Base-by-base conservation (phyloP, 2,113 vertebrate species). In the Clupea harengus region DNA sequence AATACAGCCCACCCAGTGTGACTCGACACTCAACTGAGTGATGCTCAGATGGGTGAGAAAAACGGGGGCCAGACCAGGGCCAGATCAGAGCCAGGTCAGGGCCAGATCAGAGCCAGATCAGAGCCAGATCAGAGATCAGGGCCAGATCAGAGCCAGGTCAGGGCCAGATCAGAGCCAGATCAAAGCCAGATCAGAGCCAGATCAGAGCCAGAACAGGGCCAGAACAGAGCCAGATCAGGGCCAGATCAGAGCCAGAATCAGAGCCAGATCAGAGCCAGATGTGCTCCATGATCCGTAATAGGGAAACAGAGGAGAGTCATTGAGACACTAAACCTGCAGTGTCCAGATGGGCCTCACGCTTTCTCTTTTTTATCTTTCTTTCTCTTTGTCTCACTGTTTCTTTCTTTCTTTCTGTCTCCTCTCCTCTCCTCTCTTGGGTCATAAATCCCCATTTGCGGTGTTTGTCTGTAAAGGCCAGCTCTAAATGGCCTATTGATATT, bases 401-500 rank as follows among this genome's bases (percentile, higher is more conserved):
- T n/a, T n/a, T n/a, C n/a, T n/a, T n/a, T n/a, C n/a, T n/a, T n/a
- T n/a, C n/a, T n/a, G n/a, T n/a, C n/a, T n/a, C n/a, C 25, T 32
- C 25, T 72, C n/a, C 25, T 25, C 13, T 25, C 13, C n/a, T 28
- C n/a, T 72, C 25, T 15, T 80, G 28, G 22, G 81, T 89, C 92
- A 94, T 93, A 92, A 92, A 94, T 95, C 90, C 88, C 84, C 88
- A 94, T 94, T 93, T 92, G 89, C 86, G 81, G 85, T 20, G 57
- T 67, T 82, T 60, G 50, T 86, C 89, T 90, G 89, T 72, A 93
- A 94, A 94, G 92, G 92, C 87, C 92, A 94, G 84, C 89, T 90
- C 89, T 91, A 91, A 93, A 88, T 47, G 67, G n/a, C 52, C 82
- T 93, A 93, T 94, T 93, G 93, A 94, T 95, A 92, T 94, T 93